phyloP scores from a whole-genome alignment of 2,113 vertebrate species.

The Toxostoma redivivum region DNA sequence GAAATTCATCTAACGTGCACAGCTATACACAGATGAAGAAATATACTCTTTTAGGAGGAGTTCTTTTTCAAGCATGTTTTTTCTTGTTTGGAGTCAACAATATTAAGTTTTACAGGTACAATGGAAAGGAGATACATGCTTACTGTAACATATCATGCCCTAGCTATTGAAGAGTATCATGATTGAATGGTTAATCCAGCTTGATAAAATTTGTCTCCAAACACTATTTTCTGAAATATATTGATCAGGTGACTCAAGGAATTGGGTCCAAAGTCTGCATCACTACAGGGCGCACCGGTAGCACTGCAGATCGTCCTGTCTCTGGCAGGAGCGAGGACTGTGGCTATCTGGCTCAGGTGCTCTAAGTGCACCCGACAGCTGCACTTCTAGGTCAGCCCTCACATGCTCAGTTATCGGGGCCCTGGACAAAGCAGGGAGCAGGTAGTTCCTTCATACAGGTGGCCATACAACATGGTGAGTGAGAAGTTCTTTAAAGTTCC shows the following conservation, averaged over 20 bases:
- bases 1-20: neutral
- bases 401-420: neutral
- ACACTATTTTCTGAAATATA: neutral
- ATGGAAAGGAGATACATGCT: neutral
- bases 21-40: neutral
- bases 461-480: neutral
- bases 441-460: neutral
- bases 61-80: neutral
- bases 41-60: neutral
- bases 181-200: neutral
- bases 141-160: rapidly evolving
- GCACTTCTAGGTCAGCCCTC: neutral
- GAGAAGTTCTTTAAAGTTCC: neutral
- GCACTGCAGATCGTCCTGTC: neutral
- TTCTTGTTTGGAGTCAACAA: neutral
- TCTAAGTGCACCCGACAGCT: neutral
- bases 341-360: no score
- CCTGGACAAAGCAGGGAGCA: neutral
- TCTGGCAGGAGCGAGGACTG: neutral
- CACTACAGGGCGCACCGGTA: neutral
- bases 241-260: neutral
- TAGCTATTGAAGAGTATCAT: neutral
- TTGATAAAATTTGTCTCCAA: neutral
- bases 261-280: neutral
- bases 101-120: neutral